phyloP scores from a whole-genome alignment of 92 coral and sea anemone species.

The Porites divaricata region DNA sequence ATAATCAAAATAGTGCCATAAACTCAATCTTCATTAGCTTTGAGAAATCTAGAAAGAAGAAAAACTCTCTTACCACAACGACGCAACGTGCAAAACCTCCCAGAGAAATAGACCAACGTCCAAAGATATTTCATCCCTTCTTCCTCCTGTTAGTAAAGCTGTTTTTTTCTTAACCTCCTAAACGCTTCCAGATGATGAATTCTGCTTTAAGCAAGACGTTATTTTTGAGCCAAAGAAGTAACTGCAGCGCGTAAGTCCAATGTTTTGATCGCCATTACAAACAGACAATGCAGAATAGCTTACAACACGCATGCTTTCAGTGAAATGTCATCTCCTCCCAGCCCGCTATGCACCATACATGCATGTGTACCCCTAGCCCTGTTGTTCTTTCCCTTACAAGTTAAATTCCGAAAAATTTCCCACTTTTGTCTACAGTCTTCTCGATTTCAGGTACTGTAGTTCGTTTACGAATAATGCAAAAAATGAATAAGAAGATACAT shows the following conservation, averaged over 20 bases:
- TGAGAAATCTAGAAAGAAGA: not conserved
- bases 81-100: constrained; percentile 7
- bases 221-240: not conserved
- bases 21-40: not conserved
- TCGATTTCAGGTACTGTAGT: not conserved
- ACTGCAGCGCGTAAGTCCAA: not conserved
- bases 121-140: constrained; percentile 26
- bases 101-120: not conserved
- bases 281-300: not conserved
- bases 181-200: not conserved
- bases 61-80: constrained; percentile 35
- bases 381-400: not conserved
- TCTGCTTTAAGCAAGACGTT: not conserved
- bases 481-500: too few relatives aligned
- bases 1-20: not conserved
- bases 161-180: not conserved
- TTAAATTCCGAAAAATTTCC: not conserved
- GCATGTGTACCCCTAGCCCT: not conserved
- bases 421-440: not conserved
- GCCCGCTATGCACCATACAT: not conserved
- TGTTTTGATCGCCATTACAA: constrained; percentile 31
- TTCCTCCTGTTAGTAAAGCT: not conserved
- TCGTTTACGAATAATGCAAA: not conserved
- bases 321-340: not conserved
- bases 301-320: constrained; percentile 32